These are phyloP conservation scores for Corbicula japonica DNA, from an alignment of 2,888 invertebrate genomes.

Conservation along the genomic window DNA sequence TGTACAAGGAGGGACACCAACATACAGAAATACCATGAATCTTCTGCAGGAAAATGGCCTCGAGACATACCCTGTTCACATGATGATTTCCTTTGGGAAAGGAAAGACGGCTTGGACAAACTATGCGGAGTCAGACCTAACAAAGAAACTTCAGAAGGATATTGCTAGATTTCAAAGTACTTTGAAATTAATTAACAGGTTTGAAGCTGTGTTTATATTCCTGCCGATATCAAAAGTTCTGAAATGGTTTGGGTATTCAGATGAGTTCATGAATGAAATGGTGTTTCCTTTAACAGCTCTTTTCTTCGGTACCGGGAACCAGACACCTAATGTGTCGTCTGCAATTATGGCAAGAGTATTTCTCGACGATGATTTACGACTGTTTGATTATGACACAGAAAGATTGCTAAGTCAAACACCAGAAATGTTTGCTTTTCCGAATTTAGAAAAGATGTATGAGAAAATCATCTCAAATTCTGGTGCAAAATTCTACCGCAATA, in stretches of 20 bases:
- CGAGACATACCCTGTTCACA: constrained; percentile 73
- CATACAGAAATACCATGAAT: constrained; percentile 77
- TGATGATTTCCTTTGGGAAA: constrained; percentile 81
- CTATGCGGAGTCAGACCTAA: constrained; percentile 74
- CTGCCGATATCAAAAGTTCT: constrained; percentile 76
- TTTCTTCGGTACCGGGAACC: constrained; percentile 82
- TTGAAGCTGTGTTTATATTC: constrained; percentile 78
- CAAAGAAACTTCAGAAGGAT: constrained; percentile 68
- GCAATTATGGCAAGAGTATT: constrained; percentile 80
- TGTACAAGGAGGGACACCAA: constrained; percentile 78
- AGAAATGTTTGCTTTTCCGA: constrained; percentile 81
- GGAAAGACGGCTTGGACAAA: constrained; percentile 78
- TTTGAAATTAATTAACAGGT: constrained; percentile 72
- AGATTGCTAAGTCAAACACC: constrained; percentile 76
- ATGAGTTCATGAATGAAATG: constrained; percentile 79
- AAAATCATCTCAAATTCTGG: constrained; percentile 70
- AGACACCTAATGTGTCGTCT: constrained; percentile 78
- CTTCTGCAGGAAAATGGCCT: constrained; percentile 75
- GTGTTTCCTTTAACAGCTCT: constrained; percentile 79
- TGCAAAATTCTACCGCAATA: constrained; percentile 63
- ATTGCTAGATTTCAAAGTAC: constrained; percentile 75
- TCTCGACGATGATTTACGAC: constrained; percentile 76
- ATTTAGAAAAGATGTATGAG: constrained; percentile 77
- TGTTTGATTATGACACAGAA: constrained; percentile 79
- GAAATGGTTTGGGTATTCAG: constrained; percentile 76